These are phyloP conservation scores for Neosilurus mollespiculum DNA, from an alignment of 2,797 vertebrate species.

Conservation along the genomic window DNA sequence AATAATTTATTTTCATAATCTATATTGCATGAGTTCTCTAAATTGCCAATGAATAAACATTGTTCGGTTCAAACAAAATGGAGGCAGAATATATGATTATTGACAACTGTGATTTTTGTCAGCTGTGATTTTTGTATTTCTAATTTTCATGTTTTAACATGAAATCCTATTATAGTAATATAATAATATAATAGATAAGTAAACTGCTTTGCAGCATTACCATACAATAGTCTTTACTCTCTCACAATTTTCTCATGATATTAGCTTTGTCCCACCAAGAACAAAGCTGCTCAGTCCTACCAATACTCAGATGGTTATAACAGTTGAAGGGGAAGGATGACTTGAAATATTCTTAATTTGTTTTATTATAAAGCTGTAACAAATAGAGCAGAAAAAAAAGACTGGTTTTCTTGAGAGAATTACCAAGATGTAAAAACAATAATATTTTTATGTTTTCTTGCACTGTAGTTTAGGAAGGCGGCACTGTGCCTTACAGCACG, in stretches of 20 bases:
- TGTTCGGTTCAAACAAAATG: not conserved
- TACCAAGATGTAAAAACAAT: not conserved
- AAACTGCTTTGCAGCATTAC: not conserved
- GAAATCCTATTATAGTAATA: not conserved
- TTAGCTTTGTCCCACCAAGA: not conserved
- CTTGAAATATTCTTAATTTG: not conserved
- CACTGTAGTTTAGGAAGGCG: too few species aligned
- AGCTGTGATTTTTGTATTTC: too few species aligned
- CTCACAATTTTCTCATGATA: too few species aligned
- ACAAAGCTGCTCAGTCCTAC: constrained; percentile 1
- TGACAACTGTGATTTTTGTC: not conserved
- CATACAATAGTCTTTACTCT: too few species aligned
- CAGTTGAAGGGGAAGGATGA: not conserved
- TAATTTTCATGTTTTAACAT: too few species aligned
- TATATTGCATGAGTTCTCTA: not conserved
- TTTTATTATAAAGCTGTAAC: not conserved
- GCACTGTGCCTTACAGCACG: too few species aligned
- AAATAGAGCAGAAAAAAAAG: not conserved
- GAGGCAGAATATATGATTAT: not conserved
- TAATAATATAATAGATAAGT: not conserved
- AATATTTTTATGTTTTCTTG: not conserved
- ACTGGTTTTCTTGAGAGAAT: not conserved
- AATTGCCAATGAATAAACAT: not conserved
- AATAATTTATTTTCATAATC: not conserved
- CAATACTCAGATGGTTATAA: not conserved